phyloP scores from a whole-genome alignment of 2,888 invertebrate species.

The Argyresthia goedartella region DNA sequence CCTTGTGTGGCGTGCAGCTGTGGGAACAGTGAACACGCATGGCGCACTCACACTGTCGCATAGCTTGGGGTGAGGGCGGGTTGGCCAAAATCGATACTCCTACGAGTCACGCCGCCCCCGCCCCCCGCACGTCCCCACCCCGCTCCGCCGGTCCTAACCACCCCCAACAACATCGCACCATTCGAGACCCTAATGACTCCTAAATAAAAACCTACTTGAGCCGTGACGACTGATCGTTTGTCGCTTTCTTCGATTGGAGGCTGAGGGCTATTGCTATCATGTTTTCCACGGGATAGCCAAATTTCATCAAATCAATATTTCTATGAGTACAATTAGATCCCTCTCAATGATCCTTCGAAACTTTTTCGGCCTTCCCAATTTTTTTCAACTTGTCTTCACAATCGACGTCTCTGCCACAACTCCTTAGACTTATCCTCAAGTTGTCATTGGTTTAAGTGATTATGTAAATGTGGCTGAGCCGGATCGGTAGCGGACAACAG shows the following conservation, averaged over 20 bases:
- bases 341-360: too few species aligned
- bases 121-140: constrained; percentile 40
- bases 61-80: constrained; percentile 57
- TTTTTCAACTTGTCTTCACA: too few species aligned
- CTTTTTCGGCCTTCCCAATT: too few species aligned
- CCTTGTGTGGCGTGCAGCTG: constrained; percentile 29
- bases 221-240: constrained; percentile 20
- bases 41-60: constrained; percentile 65
- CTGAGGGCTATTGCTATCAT: constrained; percentile 24
- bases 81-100: constrained; percentile 67
- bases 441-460: constrained; percentile 32
- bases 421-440: not conserved
- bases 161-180: constrained; percentile 53
- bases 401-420: not conserved
- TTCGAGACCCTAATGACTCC: constrained; percentile 51
- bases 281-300: constrained; percentile 21
- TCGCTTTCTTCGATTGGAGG: constrained; percentile 17
- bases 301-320: constrained; percentile 6
- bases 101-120: constrained; percentile 49
- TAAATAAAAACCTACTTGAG: constrained; percentile 47
- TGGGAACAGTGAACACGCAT: constrained; percentile 46
- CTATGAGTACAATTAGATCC: too few species aligned
- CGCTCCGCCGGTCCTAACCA: constrained; percentile 57
- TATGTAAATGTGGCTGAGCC: constrained; percentile 31
- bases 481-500: constrained; percentile 20